Base-by-base conservation (phyloP, 1,140 invertebrate genomes). In the Triops cancriformis region DNA sequence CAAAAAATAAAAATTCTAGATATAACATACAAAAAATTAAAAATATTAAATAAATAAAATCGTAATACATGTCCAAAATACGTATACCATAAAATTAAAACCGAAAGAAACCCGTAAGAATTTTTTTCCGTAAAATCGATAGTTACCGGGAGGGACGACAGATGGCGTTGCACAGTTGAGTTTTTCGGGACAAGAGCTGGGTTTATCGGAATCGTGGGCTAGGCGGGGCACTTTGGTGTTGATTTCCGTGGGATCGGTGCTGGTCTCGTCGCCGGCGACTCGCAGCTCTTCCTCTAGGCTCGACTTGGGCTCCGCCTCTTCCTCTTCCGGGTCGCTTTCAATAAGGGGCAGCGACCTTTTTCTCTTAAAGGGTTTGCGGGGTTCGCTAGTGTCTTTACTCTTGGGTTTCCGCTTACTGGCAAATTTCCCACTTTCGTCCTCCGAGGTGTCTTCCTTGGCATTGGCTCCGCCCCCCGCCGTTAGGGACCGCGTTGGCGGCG, bases 401-500 rank as follows among this genome's bases (percentile, higher is more conserved):
- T 76, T 76, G 0, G 2, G 14, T 74, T 74, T 76, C 74, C 26
- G 23, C 18, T 76, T 76, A 26, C 31, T 37, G 31, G 31, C 31
- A 37, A 23, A 14, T 45, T 76, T 78, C 18, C 7, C 27, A 41
- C 10, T 41, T 76, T 43, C 42, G n/a, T 78, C 79, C 76, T 72
- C 77, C 43, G 75, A 78, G 73, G 75, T 78, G 64, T 76, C 73
- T 64, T 80, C 79, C 74, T 76, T 74, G 28, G 77, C 78, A 3
- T n/a, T 28, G 76, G 26, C 45, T 64, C 43, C 76, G 27, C 12
- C 28, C 43, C 72, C 74, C 28, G 37, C 31, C 42, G 43, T 74
- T 42, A 12, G 77, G 74, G n/a, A 82, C 81, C 31, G 92, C 91
- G 80, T 92, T 92, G 77, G 91, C 90, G 18, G 91, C 90, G 93